phyloP scores from a whole-genome alignment of 2,888 invertebrate genomes.

The Andrena minutula region DNA sequence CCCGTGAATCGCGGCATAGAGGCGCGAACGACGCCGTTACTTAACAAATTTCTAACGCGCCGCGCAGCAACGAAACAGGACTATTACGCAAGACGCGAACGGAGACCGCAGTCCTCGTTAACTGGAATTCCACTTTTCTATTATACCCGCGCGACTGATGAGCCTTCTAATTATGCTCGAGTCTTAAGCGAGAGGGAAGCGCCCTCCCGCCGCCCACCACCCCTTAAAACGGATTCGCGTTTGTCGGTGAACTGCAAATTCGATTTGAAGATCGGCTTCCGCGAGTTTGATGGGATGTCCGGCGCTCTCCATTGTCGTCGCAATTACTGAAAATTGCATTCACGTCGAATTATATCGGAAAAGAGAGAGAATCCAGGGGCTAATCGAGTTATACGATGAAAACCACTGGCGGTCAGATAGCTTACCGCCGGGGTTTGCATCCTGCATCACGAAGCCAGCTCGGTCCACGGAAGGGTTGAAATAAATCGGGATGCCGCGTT shows the following conservation, averaged over 20 bases:
- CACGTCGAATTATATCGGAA: slow-evolving; percentile 77
- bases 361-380: slow-evolving; percentile 76
- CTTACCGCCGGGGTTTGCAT: slow-evolving; percentile 78
- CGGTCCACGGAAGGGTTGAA: slow-evolving; percentile 74
- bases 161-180: slow-evolving; percentile 7
- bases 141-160: slow-evolving; percentile 8
- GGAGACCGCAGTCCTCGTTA: slow-evolving; percentile 21
- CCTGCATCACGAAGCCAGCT: slow-evolving; percentile 69
- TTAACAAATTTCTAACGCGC: slow-evolving; percentile 30
- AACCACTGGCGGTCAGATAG: slow-evolving; percentile 82
- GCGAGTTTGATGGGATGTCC: slow-evolving; percentile 65
- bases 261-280: slow-evolving; percentile 71
- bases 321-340: slow-evolving; percentile 82
- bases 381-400: slow-evolving; percentile 83
- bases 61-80: background rate
- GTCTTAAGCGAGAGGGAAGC: slow-evolving; percentile 1
- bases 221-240: slow-evolving; percentile 22
- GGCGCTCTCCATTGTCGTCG: slow-evolving; percentile 69
- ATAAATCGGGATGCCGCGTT: slow-evolving; percentile 76
- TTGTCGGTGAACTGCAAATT: slow-evolving; percentile 44
- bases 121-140: slow-evolving; percentile 7
- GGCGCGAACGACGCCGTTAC: background rate
- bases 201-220: background rate
- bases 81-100: slow-evolving; percentile 27
- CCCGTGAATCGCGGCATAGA: background rate